Evolutionary conservation across 2,888 invertebrate genomes (phyloP).

Genomic region (Brachylomia viminalis): DNA sequence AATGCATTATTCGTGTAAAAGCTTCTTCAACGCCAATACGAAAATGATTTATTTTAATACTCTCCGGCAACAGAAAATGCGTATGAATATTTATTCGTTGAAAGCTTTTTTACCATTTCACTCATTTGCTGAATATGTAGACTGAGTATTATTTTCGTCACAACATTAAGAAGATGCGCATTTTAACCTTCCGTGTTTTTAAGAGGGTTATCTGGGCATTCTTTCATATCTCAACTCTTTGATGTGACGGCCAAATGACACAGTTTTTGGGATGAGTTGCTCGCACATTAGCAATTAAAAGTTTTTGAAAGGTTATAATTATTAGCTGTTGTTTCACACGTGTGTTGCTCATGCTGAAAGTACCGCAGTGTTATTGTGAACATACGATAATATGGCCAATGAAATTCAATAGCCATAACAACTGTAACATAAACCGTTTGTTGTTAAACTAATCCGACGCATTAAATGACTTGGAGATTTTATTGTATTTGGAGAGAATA

Average conservation of each 20-base stretch:
- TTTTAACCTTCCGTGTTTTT: constrained; percentile 37
- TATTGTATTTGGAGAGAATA: constrained; percentile 75
- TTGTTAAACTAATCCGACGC: constrained; percentile 66
- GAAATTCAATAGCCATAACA: constrained; percentile 63
- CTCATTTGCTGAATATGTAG: constrained; percentile 17
- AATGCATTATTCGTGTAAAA: constrained; percentile 85
- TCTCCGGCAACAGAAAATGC: constrained; percentile 41
- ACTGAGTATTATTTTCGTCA: constrained; percentile 18
- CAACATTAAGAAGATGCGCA: constrained; percentile 27
- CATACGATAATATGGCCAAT: constrained; percentile 4
- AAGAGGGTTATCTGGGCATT: constrained; percentile 7
- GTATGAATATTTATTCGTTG: constrained; percentile 32
- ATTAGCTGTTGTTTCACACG: background rate
- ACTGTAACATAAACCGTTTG: constrained; percentile 43
- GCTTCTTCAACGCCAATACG: constrained; percentile 76
- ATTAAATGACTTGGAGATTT: constrained; percentile 68
- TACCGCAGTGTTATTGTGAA: background rate
- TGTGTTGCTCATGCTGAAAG: background rate
- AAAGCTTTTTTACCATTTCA: constrained; percentile 24
- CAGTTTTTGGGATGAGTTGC: constrained; percentile 14
- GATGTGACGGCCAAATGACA: constrained; percentile 36
- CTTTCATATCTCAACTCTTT: constrained; percentile 31
- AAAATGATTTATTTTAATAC: constrained; percentile 78
- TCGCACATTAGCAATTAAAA: constrained; percentile 17
- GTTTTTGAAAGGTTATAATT: background rate